Conservation (phyloP, 2,888 invertebrate species). For the Ophion costatus region DNA sequence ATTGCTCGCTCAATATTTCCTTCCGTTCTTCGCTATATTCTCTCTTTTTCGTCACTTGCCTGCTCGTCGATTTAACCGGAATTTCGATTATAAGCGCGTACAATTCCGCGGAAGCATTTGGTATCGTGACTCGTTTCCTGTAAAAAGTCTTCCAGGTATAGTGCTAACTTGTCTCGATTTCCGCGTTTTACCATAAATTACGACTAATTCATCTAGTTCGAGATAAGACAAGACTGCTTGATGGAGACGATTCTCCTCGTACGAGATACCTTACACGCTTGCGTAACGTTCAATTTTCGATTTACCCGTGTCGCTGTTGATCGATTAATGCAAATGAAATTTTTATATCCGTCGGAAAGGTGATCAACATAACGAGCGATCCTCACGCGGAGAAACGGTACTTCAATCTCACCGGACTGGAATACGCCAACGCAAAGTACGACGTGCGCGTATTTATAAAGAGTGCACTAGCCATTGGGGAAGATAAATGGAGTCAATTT, state of each 20-base stretch:
- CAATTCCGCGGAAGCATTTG: conserved; percentile 43
- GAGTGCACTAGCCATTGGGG: conserved; percentile 84
- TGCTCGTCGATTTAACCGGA: conserved; percentile 37
- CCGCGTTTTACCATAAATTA: conserved; percentile 50
- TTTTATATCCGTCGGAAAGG: conserved; percentile 67
- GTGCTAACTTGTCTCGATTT: conserved; percentile 4
- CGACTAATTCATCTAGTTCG: conserved; percentile 32
- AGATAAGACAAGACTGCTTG: conserved; percentile 15
- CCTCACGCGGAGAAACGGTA: conserved; percentile 81
- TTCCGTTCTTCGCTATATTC: conserved; percentile 3
- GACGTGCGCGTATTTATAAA: conserved; percentile 89
- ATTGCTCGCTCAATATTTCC: not conserved
- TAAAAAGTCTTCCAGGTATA: conserved; percentile 55
- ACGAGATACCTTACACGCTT: not conserved
- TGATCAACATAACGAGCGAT: conserved; percentile 81
- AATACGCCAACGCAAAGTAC: conserved; percentile 89
- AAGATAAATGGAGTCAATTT: conserved; percentile 89
- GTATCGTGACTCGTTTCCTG: conserved; percentile 62
- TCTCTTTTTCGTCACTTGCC: conserved; percentile 2
- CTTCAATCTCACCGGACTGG: conserved; percentile 85
- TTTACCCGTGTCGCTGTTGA: not conserved
- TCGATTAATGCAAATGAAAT: conserved; percentile 25
- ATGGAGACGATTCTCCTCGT: not conserved
- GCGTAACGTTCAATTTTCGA: conserved; percentile 18
- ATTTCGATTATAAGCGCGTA: conserved; percentile 55